Percentiles rank a stretch among this genome's conserved stretches.
Evolutionary conservation across 2,113 vertebrate species (phyloP).

Genomic region (Syrrhaptes paradoxus): DNA sequence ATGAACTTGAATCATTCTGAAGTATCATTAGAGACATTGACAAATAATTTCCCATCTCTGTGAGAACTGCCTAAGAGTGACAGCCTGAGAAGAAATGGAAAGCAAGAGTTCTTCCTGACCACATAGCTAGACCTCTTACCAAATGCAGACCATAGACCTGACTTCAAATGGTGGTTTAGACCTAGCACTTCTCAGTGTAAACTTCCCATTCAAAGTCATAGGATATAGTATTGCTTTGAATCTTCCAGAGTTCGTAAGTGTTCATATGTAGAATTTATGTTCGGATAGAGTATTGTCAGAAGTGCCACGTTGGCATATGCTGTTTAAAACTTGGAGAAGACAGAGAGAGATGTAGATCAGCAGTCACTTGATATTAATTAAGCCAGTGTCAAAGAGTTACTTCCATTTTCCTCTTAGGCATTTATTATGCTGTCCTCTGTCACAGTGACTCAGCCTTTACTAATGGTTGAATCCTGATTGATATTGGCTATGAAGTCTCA

Average conservation of each 20-base stretch:
- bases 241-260: neutral
- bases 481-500: neutral
- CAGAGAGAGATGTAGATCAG: neutral
- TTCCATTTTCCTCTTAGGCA: neutral
- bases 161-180: neutral
- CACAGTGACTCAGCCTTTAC: neutral
- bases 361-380: neutral
- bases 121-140: neutral
- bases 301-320: neutral
- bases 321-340: neutral
- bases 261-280: neutral
- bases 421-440: neutral
- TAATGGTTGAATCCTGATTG: neutral
- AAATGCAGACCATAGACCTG: neutral
- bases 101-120: neutral
- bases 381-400: neutral
- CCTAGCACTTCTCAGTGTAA: neutral
- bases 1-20: neutral
- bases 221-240: neutral
- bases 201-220: neutral
- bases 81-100: neutral
- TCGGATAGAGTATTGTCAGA: neutral
- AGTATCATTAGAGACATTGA: neutral
- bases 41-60: neutral
- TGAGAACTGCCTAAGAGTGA: neutral